Evolutionary conservation across 1,140 invertebrate genomes (phyloP).

Genomic region (Melitaea cinxia): DNA sequence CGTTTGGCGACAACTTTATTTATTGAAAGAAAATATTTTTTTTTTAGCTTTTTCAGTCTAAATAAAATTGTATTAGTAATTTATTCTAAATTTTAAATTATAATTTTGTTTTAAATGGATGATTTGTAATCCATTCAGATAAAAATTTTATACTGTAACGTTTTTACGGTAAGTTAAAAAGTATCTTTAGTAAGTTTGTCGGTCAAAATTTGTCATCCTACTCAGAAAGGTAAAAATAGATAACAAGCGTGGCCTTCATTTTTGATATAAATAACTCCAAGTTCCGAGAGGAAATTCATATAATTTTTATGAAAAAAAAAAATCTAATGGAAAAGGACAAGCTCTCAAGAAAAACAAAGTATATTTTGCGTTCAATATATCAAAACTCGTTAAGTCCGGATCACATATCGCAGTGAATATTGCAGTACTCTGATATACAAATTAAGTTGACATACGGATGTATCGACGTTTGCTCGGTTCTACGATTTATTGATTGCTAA

Average conservation of each 20-base stretch:
- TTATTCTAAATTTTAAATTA: no score
- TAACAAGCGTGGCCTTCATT: neutral
- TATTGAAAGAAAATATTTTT: no score
- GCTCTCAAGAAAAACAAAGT: neutral
- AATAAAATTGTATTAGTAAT: no score
- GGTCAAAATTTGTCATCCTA: no score
- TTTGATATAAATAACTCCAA: neutral
- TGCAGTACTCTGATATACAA: neutral
- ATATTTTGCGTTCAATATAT: neutral
- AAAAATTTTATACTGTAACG: no score
- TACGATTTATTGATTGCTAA: conserved; percentile 10
- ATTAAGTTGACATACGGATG: neutral
- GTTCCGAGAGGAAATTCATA: neutral
- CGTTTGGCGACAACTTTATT: no score
- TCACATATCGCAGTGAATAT: neutral
- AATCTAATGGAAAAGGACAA: neutral
- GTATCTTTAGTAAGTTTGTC: no score
- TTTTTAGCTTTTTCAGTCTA: no score
- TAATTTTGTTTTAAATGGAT: no score
- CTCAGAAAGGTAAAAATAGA: neutral
- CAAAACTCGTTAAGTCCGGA: neutral
- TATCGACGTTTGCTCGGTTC: conserved; percentile 5
- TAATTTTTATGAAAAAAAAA: neutral
- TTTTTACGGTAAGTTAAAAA: no score
- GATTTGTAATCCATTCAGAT: no score